A percentile compares a stretch with the other conserved stretches of the same genome.
phyloP scores from a whole-genome alignment of 2,888 invertebrate genomes.

The Perithous albicinctus region DNA sequence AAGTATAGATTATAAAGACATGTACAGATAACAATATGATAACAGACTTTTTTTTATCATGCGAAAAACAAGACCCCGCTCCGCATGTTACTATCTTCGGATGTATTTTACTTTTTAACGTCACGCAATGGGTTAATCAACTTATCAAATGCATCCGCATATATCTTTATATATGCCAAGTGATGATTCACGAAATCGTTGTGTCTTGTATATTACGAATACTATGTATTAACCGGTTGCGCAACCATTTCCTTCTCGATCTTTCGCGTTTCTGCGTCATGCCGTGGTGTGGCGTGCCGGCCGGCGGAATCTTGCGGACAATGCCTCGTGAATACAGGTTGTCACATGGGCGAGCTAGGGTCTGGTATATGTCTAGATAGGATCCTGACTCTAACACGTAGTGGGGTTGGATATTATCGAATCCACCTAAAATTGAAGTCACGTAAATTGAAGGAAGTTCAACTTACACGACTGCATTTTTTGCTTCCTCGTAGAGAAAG shows the following conservation, averaged over 20 bases:
- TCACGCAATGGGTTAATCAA: conserved; percentile 10
- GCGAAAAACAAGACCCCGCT: background rate
- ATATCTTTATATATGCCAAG: background rate
- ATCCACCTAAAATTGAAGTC: too few relatives aligned
- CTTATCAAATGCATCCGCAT: conserved; percentile 12
- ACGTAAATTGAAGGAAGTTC: too few relatives aligned
- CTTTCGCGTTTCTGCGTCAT: background rate
- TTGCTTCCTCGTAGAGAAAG: too few relatives aligned
- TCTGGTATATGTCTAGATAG: too few relatives aligned
- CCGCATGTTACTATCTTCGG: background rate
- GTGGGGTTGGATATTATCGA: too few relatives aligned
- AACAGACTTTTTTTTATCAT: background rate
- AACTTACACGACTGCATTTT: too few relatives aligned
- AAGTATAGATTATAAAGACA: background rate
- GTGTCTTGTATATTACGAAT: background rate
- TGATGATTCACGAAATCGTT: conserved; percentile 16
- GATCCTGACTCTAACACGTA: too few relatives aligned
- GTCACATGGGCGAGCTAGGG: too few relatives aligned
- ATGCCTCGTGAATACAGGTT: too few relatives aligned
- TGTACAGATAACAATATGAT: background rate
- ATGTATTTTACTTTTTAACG: background rate
- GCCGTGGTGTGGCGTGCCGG: too few relatives aligned
- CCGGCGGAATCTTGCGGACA: too few relatives aligned
- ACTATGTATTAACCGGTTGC: background rate
- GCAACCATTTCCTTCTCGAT: conserved; percentile 11